Percentiles rank a stretch among this genome's conserved stretches.
Conservation (phyloP, 2,888 invertebrate genomes). For the Anthophora plumipes region DNA sequence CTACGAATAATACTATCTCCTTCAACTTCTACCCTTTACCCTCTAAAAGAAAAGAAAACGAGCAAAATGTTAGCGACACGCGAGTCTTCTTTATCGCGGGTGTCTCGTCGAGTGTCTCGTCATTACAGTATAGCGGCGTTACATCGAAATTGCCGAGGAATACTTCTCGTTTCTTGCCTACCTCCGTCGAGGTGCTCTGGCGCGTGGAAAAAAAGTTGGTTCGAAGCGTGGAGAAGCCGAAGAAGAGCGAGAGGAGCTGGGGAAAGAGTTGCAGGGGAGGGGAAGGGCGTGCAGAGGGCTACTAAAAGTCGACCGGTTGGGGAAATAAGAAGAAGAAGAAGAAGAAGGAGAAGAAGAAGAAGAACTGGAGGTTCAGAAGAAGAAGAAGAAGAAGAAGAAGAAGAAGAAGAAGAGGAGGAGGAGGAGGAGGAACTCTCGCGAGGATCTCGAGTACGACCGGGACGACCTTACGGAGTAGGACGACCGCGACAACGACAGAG, state of each 20-base stretch:
- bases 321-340: constrained; percentile 62
- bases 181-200: constrained; percentile 9
- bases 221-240: constrained; percentile 20
- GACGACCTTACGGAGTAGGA: constrained; percentile 69
- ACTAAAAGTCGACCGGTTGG: constrained; percentile 75
- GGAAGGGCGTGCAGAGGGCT: constrained; percentile 59
- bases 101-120: background rate
- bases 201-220: constrained; percentile 54
- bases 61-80: constrained; percentile 17
- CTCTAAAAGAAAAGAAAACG: background rate
- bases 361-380: constrained; percentile 33
- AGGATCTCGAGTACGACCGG: constrained; percentile 56
- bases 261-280: constrained; percentile 28
- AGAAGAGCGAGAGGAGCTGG: background rate
- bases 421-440: constrained; percentile 42
- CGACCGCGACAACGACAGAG: constrained; percentile 68
- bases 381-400: background rate
- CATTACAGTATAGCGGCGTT: constrained; percentile 24
- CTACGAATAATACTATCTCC: too few species aligned
- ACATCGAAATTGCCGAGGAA: constrained; percentile 48
- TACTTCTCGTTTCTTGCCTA: constrained; percentile 58
- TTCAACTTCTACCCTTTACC: too few species aligned
- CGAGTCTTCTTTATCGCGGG: background rate
- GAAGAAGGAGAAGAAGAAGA: constrained; percentile 27
- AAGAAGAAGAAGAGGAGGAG: constrained; percentile 21